These are phyloP conservation scores for Pygoscelis adeliae DNA, from an alignment of 2,113 vertebrate genomes.

Conservation along the genomic window DNA sequence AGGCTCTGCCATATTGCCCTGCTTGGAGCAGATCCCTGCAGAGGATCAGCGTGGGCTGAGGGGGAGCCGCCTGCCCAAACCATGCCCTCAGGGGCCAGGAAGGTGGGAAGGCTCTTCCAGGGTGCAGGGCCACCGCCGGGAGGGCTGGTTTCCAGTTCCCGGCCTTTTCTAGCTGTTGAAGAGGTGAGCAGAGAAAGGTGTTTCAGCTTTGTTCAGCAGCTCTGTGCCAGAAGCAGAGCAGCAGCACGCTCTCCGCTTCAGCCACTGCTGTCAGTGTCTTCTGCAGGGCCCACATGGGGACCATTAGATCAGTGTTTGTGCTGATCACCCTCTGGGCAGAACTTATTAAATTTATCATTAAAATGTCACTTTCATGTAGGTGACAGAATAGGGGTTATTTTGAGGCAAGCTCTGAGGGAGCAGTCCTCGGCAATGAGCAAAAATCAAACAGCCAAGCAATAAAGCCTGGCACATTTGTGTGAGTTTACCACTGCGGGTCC, in stretches of 20 bases:
- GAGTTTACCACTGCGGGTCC: not conserved
- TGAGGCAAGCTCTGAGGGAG: not conserved
- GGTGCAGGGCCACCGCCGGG: rapidly evolving
- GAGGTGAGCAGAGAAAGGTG: not conserved
- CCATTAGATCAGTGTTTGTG: not conserved
- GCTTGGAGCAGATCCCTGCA: not conserved
- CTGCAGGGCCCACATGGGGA: not conserved
- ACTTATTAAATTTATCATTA: not conserved
- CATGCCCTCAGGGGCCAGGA: not conserved
- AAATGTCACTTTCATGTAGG: not conserved
- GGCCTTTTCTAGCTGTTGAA: not conserved
- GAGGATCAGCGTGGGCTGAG: not conserved
- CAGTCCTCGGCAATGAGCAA: not conserved
- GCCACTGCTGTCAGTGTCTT: not conserved
- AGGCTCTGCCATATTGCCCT: not conserved
- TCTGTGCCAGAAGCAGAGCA: not conserved
- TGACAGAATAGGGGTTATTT: not conserved
- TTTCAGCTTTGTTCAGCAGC: not conserved
- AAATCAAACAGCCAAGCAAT: not conserved
- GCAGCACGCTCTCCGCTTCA: not conserved
- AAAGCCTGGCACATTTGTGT: not conserved
- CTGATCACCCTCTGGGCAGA: not conserved
- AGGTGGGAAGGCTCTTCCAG: not conserved
- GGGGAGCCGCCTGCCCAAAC: not conserved
- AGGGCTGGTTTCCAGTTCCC: not conserved